phyloP scores from a whole-genome alignment of 2,888 invertebrate genomes.

The Oscheius myriophilus region DNA sequence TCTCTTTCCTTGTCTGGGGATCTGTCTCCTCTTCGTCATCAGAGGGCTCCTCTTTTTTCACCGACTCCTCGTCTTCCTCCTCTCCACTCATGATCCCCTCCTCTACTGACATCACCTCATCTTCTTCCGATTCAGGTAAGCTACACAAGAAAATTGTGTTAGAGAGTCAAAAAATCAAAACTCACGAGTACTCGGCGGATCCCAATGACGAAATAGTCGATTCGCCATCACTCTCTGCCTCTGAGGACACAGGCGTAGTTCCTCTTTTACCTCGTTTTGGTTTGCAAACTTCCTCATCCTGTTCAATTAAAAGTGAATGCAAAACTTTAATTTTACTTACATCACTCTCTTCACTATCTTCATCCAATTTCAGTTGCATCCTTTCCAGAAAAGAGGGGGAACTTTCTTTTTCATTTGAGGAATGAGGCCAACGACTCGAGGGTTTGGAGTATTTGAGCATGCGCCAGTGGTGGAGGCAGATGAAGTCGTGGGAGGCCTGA shows the following conservation, averaged over 20 bases:
- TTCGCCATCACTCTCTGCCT: no score
- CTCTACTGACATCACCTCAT: not conserved
- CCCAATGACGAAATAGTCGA: no score
- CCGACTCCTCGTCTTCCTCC: no score
- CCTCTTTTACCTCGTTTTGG: no score
- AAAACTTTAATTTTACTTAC: not conserved
- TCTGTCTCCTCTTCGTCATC: slow-evolving; percentile 1
- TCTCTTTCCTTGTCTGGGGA: not conserved
- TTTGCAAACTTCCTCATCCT: no score
- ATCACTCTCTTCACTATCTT: not conserved
- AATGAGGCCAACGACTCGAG: not conserved
- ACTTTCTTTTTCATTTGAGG: not conserved
- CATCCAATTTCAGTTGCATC: not conserved
- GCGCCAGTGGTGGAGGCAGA: slow-evolving; percentile 20
- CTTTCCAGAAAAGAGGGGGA: not conserved
- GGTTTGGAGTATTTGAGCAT: slow-evolving; percentile 10
- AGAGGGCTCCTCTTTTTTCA: not conserved
- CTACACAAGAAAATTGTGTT: no score
- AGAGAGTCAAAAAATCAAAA: no score
- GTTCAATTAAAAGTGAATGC: no score
- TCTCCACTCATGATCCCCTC: not conserved
- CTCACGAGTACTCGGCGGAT: no score
- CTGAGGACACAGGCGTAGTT: no score
- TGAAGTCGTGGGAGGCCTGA: not conserved
- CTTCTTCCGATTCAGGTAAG: not conserved